phyloP scores from a whole-genome alignment of 64 coral and sea anemone species.

The Actinia tenebrosa region DNA sequence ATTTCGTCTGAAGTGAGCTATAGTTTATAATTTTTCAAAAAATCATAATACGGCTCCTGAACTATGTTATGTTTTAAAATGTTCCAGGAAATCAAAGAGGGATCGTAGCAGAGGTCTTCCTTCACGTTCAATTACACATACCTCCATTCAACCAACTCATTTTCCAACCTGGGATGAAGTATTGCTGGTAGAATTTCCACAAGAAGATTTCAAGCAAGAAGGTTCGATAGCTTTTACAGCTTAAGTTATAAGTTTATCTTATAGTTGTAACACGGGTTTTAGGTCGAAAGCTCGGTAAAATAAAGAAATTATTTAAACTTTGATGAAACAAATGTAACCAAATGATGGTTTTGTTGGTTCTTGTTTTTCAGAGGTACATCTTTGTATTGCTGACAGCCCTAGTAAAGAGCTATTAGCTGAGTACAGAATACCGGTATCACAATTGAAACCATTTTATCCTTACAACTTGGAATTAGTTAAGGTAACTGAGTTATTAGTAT shows the following conservation, averaged over 20 bases:
- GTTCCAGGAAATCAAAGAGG: slow-evolving; percentile 45
- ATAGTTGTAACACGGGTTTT: too few species aligned
- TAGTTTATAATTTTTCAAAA: too few species aligned
- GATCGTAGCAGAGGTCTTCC: slow-evolving; percentile 20
- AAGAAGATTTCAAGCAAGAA: slow-evolving; percentile 58
- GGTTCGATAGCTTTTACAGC: slow-evolving; percentile 28
- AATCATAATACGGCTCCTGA: too few species aligned
- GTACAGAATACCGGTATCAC: slow-evolving; percentile 59
- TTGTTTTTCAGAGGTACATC: background rate
- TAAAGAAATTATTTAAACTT: too few species aligned
- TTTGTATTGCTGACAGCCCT: slow-evolving; percentile 46
- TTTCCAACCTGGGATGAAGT: slow-evolving; percentile 65
- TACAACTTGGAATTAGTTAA: slow-evolving; percentile 85
- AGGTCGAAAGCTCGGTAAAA: too few species aligned
- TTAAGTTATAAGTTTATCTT: too few species aligned
- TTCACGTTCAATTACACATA: slow-evolving; percentile 69
- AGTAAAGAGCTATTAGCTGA: slow-evolving; percentile 78
- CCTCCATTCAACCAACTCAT: slow-evolving; percentile 57
- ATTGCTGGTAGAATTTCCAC: slow-evolving; percentile 53
- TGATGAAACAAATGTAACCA: too few species aligned
- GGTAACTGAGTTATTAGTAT: background rate
- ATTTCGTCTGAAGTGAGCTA: too few species aligned
- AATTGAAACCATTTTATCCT: slow-evolving; percentile 60
- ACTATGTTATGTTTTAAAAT: background rate
- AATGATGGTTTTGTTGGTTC: too few species aligned